Percentiles rank a stretch among this genome's conserved stretches.
Conservation (phyloP, 1,140 invertebrate genomes). For the Apis cerana region DNA sequence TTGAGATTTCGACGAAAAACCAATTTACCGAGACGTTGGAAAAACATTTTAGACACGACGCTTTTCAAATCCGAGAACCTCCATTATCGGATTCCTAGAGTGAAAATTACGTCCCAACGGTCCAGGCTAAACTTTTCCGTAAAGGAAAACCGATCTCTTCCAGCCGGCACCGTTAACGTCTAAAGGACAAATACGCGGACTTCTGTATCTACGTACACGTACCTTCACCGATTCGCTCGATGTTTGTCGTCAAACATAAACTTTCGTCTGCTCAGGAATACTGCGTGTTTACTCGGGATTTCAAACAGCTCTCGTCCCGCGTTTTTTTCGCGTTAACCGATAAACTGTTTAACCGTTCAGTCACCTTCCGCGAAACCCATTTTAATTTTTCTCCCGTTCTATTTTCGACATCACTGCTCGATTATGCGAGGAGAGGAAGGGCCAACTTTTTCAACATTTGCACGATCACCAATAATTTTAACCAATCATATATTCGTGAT, state of each 20-base stretch:
- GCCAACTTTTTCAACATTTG: not conserved
- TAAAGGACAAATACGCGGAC: not conserved
- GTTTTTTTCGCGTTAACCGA: conserved; percentile 4
- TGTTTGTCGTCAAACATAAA: conserved; percentile 68
- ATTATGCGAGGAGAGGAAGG: not conserved
- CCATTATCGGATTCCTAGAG: conserved; percentile 19
- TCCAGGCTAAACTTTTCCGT: not conserved
- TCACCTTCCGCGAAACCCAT: not conserved
- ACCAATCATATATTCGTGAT: not conserved
- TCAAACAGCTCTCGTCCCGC: conserved; percentile 28
- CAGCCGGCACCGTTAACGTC: not conserved
- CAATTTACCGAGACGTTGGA: not conserved
- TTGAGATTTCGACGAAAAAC: conserved; percentile 32
- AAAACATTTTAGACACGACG: not conserved
- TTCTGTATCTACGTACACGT: not conserved
- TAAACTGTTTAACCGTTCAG: not conserved
- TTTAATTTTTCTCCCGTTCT: not conserved
- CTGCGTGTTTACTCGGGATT: conserved; percentile 52
- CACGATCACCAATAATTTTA: not conserved
- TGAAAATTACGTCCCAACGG: conserved; percentile 39
- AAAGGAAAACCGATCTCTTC: conserved; percentile 15
- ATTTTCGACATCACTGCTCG: not conserved
- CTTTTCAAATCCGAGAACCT: conserved; percentile 6
- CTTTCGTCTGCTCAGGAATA: conserved; percentile 29
- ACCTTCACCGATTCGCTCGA: conserved; percentile 25